Evolutionary conservation across 1,140 invertebrate genomes (phyloP), one percentile per base, ranked within the genome.

Genomic region (Pseudomyrmex pallidus): DNA sequence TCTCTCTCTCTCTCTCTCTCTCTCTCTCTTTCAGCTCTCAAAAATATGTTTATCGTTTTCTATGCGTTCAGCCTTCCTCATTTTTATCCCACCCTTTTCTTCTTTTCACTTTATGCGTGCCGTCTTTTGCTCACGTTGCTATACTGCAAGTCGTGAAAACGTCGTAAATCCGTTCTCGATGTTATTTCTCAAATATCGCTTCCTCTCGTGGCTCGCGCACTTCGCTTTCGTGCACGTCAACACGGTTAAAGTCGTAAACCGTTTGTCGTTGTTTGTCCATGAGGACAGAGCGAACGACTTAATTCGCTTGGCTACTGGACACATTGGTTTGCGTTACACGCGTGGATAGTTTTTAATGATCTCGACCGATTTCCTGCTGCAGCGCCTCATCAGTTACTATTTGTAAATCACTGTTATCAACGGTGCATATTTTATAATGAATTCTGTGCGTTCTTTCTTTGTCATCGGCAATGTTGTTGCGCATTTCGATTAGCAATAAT

Each of bases 101-200:
- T 8, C 35, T n/a, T 57, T 2, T 17, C 8, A 3, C 15, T 8
- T 15, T 35, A 7, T 35, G 35, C 35, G 35, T 35, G 4, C 22
- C 74, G 50, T 48, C 46, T 61, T 46, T n/a, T 25, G 48, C 25
- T 68, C 20, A 15, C 66, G 66, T 44, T 44, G 74, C 10, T 35
- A 35, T 35, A 20, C 54, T 46, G 46, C 76, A 25, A 52, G 54
- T 59, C 76, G 76, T 70, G 76, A 72, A 80, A 80, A 72, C 54
- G 76, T 80, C 76, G 76, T 80, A 80, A 80, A 80, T 80, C 76
- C 76, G 76, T 80, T 80, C 76, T 57, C 76, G 64, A 80, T 72
- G 66, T 80, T 80, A 80, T 80, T 80, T 80, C 76, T 80, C 76
- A 80, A 80, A 80, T 80, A 80, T 80, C 76, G 66, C 76, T 59